Evolutionary conservation across 2,888 invertebrate genomes (phyloP).

Genomic region (Ligdia adustata): DNA sequence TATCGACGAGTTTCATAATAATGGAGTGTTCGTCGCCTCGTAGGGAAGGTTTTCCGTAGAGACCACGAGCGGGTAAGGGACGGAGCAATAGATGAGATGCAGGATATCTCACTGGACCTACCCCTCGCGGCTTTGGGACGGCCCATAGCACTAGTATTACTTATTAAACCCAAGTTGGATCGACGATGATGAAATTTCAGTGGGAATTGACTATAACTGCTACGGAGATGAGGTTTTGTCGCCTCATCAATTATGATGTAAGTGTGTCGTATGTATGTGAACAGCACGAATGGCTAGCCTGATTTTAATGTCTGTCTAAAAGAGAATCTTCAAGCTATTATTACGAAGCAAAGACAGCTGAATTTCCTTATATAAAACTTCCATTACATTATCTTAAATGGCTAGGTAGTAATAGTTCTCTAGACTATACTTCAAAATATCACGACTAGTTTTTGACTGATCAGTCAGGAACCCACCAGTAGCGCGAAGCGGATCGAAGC

Average conservation of each 20-base stretch:
- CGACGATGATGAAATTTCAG: constrained; percentile 83
- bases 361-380: too few relatives aligned
- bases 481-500: too few relatives aligned
- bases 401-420: too few relatives aligned
- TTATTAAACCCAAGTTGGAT: constrained; percentile 79
- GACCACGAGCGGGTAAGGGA: constrained; percentile 74
- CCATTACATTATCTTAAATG: too few relatives aligned
- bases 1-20: constrained; percentile 53
- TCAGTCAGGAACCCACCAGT: too few relatives aligned
- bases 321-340: too few relatives aligned
- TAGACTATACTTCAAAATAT: too few relatives aligned
- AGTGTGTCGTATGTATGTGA: constrained; percentile 42
- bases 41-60: constrained; percentile 64
- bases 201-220: constrained; percentile 81
- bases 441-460: too few relatives aligned
- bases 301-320: too few relatives aligned
- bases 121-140: constrained; percentile 65
- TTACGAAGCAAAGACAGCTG: too few relatives aligned
- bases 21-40: constrained; percentile 41
- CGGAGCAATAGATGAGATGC: constrained; percentile 66
- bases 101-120: constrained; percentile 71
- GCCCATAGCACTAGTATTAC: constrained; percentile 74
- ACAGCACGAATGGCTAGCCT: constrained; percentile 40
- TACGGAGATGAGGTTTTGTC: constrained; percentile 72
- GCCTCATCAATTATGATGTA: constrained; percentile 66